Base-by-base conservation (phyloP, 1,140 invertebrate species). In the Neoseiulus cucumeris region DNA sequence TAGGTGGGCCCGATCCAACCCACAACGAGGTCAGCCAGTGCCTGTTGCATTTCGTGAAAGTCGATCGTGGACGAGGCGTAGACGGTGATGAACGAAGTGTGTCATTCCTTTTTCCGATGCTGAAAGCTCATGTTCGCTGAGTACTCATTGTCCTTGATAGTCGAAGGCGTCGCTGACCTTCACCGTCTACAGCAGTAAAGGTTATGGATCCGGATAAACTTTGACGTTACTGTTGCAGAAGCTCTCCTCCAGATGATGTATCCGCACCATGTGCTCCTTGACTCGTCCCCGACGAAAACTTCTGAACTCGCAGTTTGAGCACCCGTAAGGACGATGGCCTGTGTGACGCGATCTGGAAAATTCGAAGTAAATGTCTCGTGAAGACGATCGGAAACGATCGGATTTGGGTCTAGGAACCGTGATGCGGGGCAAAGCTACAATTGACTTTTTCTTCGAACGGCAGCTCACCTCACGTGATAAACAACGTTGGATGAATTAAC, bases 401-500 rank as follows among this genome's bases (percentile, higher is more conserved):
- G n/a, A 44, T 44, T 44, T 44, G n/a, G n/a, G n/a, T 44, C n/a
- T 44, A 44, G 42, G n/a, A 12, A 47, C 18, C n/a, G 18, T 20
- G 28, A 47, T 4, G 7, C 7, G 28, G 4, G 45, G 45, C 45
- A 47, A 47, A 7, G 45, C 7, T 7, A 25, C 42, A 44, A 47
- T 14, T 47, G 28, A 14, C 28, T 22, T 47, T 28, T 4, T 14
- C 12, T 59, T n/a, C n/a, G 22, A 2, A 14, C 22, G 33, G 33
- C 33, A 18, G 4, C 45, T 20, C 33, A 59, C 51, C 51, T 59
- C 14, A 59, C 51, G 22, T 59, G 51, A 9, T 59, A 59, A 17
- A 59, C 51, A 33, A 59, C 51, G 9, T 59, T 59, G 6, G 51
- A 59, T n/a, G 51, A 59, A 33, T 59, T 59, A 14, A 59, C 51